Percentiles rank a stretch among this genome's conserved stretches.
Conservation (phyloP, 1,140 invertebrate genomes). For the Caenorhabditis inopinata region DNA sequence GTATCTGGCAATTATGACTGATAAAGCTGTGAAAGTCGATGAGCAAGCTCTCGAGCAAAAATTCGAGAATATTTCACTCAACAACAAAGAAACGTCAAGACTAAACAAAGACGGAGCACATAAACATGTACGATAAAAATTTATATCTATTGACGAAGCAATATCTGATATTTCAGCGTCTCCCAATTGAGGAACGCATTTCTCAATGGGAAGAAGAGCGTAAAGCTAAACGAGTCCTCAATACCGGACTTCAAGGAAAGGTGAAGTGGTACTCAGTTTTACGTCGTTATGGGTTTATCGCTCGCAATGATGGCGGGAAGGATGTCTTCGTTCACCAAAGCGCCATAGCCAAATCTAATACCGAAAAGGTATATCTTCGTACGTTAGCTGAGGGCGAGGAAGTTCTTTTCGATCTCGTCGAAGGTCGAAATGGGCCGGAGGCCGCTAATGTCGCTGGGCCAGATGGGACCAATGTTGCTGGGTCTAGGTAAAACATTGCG, state of each 20-base stretch:
- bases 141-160: background rate
- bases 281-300: constrained; percentile 46
- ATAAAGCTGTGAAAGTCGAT: background rate
- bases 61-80: background rate
- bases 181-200: constrained; percentile 2
- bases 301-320: constrained; percentile 37
- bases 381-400: constrained; percentile 43
- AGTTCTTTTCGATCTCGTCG: constrained; percentile 45
- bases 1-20: background rate
- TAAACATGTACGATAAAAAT: background rate
- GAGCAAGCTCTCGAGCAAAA: background rate
- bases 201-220: constrained; percentile 36
- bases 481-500: background rate
- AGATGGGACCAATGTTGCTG: constrained; percentile 35
- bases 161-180: background rate
- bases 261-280: constrained; percentile 50
- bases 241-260: constrained; percentile 25
- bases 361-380: constrained; percentile 44
- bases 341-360: constrained; percentile 42
- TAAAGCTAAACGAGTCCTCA: constrained; percentile 21
- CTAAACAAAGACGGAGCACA: background rate
- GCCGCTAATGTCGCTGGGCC: constrained; percentile 49
- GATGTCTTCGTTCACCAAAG: constrained; percentile 50
- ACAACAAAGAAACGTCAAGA: background rate
- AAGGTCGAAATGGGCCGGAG: constrained; percentile 47